A percentile compares a stretch with the other conserved stretches of the same genome.
Evolutionary conservation across 2,888 invertebrate genomes (phyloP).

Genomic region (Drosophila greeni): DNA sequence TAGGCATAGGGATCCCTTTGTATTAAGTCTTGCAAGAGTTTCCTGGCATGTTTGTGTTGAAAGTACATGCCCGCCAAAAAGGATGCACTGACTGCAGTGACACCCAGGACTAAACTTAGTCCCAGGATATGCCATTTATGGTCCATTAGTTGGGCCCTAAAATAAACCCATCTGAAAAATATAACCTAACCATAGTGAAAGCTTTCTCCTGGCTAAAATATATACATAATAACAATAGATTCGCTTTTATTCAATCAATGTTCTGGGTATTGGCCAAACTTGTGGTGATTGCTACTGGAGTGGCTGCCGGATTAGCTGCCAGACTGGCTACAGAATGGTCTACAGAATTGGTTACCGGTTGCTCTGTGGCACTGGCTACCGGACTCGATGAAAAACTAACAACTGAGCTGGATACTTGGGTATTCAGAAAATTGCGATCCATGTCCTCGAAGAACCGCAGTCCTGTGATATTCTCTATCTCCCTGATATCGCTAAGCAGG

Average conservation of each 20-base stretch:
- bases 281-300: background rate
- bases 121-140: slow-evolving; percentile 44
- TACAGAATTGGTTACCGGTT: background rate
- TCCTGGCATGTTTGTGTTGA: slow-evolving; percentile 59
- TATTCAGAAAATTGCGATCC: slow-evolving; percentile 58
- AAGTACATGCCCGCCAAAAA: slow-evolving; percentile 64
- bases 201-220: slow-evolving; percentile 8
- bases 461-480: slow-evolving; percentile 63
- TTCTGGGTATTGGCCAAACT: no score
- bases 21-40: slow-evolving; percentile 49
- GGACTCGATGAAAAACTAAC: background rate
- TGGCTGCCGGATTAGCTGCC: background rate
- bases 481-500: slow-evolving; percentile 59
- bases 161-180: no score
- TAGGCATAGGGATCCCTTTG: slow-evolving; percentile 68
- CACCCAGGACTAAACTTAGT: slow-evolving; percentile 44
- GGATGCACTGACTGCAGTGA: slow-evolving; percentile 39
- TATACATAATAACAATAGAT: background rate
- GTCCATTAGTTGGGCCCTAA: slow-evolving; percentile 24
- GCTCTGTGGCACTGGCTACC: background rate
- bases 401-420: slow-evolving; percentile 31
- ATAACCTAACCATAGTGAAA: background rate
- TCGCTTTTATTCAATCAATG: background rate
- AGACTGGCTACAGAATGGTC: background rate
- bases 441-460: slow-evolving; percentile 61